Evolutionary conservation across 2,797 vertebrate genomes (phyloP).

Genomic region (Muscicapa comitata): DNA sequence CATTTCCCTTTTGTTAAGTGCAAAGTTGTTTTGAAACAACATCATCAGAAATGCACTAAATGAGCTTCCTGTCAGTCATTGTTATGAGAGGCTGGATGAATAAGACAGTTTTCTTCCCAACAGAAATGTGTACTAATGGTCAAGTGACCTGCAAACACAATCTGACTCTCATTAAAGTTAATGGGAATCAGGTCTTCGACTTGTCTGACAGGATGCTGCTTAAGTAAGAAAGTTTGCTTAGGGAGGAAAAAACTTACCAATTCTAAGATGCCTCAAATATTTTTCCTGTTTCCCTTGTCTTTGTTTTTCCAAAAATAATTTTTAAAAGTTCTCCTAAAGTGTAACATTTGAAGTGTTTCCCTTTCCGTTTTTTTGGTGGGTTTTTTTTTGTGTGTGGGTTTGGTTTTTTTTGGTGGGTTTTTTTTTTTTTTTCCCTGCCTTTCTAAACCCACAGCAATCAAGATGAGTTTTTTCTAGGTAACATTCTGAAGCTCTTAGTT

Average conservation of each 20-base stretch:
- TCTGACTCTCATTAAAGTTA: neutral
- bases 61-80: neutral
- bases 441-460: neutral
- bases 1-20: neutral
- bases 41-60: neutral
- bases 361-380: no score
- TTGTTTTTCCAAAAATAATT: neutral
- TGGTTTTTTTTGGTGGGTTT: no score
- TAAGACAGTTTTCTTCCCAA: neutral
- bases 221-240: neutral
- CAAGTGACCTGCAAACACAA: neutral
- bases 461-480: neutral
- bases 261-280: neutral
- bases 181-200: neutral
- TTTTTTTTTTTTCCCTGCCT: neutral
- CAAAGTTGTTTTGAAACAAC: neutral
- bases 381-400: no score
- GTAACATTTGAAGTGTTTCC: neutral
- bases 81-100: neutral
- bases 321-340: rapidly evolving
- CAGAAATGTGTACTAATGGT: neutral
- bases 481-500: neutral
- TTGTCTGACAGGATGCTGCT: neutral
- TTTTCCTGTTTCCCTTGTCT: neutral
- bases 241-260: neutral